These are phyloP conservation scores for Macrophya annulata DNA, from an alignment of 2,888 invertebrate genomes.

Conservation along the genomic window DNA sequence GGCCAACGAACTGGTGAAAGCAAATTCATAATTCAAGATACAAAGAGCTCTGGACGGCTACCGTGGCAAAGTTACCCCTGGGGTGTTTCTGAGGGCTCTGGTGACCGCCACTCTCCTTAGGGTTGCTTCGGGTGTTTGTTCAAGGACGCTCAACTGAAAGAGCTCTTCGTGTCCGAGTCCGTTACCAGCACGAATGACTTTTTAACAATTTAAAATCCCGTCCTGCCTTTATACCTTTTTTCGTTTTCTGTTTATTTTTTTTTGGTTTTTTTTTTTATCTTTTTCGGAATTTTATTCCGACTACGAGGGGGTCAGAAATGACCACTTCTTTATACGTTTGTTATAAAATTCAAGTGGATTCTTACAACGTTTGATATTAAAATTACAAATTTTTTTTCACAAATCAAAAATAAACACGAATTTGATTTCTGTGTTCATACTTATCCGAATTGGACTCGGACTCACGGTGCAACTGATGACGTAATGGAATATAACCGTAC, in stretches of 20 bases:
- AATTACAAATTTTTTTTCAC: neutral
- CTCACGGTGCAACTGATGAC: slow-evolving; percentile 33
- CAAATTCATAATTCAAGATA: slow-evolving; percentile 41
- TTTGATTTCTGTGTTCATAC: slow-evolving; percentile 2
- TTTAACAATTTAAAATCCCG: slow-evolving; percentile 31
- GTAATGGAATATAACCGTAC: slow-evolving; percentile 63
- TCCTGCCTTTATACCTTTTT: neutral
- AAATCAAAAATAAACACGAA: neutral
- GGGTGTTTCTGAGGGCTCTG: slow-evolving; percentile 21
- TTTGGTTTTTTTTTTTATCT: slow-evolving; percentile 13
- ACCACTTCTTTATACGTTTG: neutral
- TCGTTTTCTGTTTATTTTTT: no score
- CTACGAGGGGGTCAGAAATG: neutral
- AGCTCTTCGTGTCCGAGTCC: slow-evolving; percentile 41
- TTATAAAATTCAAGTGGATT: neutral
- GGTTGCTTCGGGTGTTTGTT: slow-evolving; percentile 44
- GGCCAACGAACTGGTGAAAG: slow-evolving; percentile 10
- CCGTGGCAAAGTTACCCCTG: slow-evolving; percentile 9
- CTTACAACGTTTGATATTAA: neutral
- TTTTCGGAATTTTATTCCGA: neutral
- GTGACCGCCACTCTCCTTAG: slow-evolving; percentile 38
- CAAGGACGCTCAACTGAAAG: slow-evolving; percentile 30
- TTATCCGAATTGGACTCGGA: slow-evolving; percentile 19
- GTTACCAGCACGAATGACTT: slow-evolving; percentile 10
- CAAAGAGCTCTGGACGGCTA: neutral